These are phyloP conservation scores for Orthosia gracilis DNA, from an alignment of 2,888 invertebrate species.

Conservation along the genomic window DNA sequence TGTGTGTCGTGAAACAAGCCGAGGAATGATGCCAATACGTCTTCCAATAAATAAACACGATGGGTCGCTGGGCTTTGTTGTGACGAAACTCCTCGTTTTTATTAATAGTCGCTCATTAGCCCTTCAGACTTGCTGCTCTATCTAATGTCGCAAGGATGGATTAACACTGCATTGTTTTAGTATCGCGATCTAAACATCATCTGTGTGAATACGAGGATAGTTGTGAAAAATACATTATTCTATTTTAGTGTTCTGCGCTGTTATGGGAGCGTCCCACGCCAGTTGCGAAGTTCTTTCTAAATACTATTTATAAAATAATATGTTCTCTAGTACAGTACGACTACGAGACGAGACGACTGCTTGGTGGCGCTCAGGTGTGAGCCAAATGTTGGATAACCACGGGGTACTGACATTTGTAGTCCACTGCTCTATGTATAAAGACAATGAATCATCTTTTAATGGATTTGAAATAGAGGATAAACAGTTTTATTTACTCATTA, in stretches of 20 bases:
- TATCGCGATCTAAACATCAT: conserved; percentile 53
- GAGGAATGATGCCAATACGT: conserved; percentile 78
- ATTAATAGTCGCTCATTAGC: conserved; percentile 74
- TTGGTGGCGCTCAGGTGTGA: conserved; percentile 70
- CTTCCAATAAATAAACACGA: conserved; percentile 74
- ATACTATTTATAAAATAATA: conserved; percentile 67
- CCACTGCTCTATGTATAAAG: conserved; percentile 48
- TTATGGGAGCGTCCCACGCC: conserved; percentile 75
- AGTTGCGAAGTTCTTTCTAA: conserved; percentile 75
- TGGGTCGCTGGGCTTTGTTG: conserved; percentile 76
- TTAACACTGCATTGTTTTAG: conserved; percentile 60
- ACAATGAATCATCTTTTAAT: conserved; percentile 65
- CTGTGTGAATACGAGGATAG: conserved; percentile 60
- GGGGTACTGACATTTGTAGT: conserved; percentile 64
- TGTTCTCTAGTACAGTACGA: conserved; percentile 46
- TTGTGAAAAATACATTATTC: conserved; percentile 65
- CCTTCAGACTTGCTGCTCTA: conserved; percentile 68
- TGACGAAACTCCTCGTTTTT: conserved; percentile 74
- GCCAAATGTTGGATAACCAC: conserved; percentile 72
- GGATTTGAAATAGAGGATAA: conserved; percentile 49
- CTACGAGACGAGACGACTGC: conserved; percentile 25
- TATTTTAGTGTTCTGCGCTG: conserved; percentile 73
- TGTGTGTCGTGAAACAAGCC: conserved; percentile 71
- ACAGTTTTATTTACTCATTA: conserved; percentile 36
- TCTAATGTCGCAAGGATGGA: conserved; percentile 66